phyloP scores from a whole-genome alignment of 2,797 vertebrate species.

The Coccyzus lansbergi region DNA sequence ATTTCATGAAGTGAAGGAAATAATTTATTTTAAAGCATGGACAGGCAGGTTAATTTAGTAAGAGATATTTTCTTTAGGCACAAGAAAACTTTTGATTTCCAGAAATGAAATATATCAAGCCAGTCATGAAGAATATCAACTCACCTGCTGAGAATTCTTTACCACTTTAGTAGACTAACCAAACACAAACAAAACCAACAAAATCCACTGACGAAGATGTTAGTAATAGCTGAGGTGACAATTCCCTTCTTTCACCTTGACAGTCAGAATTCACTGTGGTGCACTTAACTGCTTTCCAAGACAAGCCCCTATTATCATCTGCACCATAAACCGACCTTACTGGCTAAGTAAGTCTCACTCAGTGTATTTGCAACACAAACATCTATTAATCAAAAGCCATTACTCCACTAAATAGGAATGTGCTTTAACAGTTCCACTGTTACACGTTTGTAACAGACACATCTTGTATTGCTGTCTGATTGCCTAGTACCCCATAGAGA shows the following conservation, averaged over 20 bases:
- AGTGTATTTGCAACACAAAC: not conserved
- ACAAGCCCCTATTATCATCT: fast-evolving
- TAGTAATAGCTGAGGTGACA: not conserved
- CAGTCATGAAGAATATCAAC: not conserved
- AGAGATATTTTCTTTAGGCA: not conserved
- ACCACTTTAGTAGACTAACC: not conserved
- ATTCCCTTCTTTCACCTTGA: not conserved
- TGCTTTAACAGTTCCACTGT: not conserved
- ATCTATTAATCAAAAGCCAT: not conserved
- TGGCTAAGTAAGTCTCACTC: not conserved
- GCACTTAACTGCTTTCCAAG: not conserved
- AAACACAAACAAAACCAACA: not conserved
- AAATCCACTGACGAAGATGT: not conserved
- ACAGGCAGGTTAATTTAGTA: not conserved
- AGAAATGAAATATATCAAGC: not conserved
- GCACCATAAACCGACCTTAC: not conserved
- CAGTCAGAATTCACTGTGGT: fast-evolving
- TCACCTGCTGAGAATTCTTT: not conserved
- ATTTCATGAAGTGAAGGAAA: not conserved
- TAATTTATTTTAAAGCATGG: not conserved
- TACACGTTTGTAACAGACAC: not conserved
- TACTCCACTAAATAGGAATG: not conserved
- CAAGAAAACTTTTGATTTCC: not conserved
- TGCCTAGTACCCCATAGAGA: not conserved
- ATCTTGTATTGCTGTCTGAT: not conserved